These are phyloP conservation scores for Alosa alosa DNA, from an alignment of 2,113 vertebrate genomes.

Conservation along the genomic window DNA sequence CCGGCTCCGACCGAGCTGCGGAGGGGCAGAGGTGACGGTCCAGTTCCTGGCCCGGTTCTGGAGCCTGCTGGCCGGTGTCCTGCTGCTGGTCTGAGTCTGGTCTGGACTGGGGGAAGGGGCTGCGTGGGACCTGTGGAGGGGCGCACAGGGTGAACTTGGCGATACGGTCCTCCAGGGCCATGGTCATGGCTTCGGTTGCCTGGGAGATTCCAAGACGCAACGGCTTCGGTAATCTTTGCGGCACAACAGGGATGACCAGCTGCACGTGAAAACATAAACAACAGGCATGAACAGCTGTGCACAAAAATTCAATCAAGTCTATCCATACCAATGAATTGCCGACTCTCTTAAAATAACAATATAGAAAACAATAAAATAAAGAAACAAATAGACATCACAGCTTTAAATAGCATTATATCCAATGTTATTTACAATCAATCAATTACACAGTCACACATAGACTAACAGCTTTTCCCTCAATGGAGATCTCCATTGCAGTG, in stretches of 20 bases:
- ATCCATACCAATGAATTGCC: too few species aligned
- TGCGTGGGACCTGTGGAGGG: not conserved
- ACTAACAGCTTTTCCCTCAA: too few species aligned
- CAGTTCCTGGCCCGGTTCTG: not conserved
- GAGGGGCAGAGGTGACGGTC: not conserved
- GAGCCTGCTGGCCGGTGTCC: not conserved
- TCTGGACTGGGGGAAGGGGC: not conserved
- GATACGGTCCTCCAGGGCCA: conserved; percentile 80
- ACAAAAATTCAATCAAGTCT: not conserved
- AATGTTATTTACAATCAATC: not conserved
- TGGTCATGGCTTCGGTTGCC: conserved; percentile 79
- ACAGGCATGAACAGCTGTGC: not conserved
- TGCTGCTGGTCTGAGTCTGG: not conserved
- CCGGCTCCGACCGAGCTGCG: not conserved
- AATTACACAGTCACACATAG: too few species aligned
- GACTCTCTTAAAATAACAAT: too few species aligned
- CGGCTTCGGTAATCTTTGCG: conserved; percentile 83
- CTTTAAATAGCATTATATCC: not conserved
- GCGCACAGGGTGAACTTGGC: conserved; percentile 79
- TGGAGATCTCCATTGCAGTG: too few species aligned
- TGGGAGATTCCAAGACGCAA: conserved; percentile 90
- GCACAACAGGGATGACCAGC: conserved; percentile 31
- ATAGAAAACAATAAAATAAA: too few species aligned
- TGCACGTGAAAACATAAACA: not conserved
- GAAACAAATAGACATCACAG: too few species aligned